These are phyloP conservation scores for Alviniconcha marisindica DNA, from an alignment of 1,140 invertebrate species.

Conservation along the genomic window DNA sequence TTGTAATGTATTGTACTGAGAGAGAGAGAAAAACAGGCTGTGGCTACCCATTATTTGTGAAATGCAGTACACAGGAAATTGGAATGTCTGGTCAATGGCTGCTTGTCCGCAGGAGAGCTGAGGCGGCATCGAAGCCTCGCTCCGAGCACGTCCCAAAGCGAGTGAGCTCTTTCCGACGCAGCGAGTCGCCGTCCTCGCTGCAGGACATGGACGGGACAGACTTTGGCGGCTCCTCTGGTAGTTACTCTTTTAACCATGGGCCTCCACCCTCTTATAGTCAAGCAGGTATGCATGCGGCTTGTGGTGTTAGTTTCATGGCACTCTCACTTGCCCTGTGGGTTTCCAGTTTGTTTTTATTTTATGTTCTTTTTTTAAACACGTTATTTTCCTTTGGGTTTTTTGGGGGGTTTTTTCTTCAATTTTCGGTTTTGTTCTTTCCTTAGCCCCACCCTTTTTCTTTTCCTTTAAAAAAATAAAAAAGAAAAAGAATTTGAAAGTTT, in stretches of 20 bases:
- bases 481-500: too few relatives aligned
- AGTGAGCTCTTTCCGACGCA: constrained; percentile 63
- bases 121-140: constrained; percentile 91
- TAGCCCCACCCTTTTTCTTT: too few relatives aligned
- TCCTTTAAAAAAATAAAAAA: too few relatives aligned
- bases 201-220: constrained; percentile 46
- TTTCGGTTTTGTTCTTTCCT: too few relatives aligned
- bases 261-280: constrained; percentile 50
- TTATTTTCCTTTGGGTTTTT: not conserved
- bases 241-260: constrained; percentile 61
- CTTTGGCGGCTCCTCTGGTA: constrained; percentile 57
- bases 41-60: too few relatives aligned
- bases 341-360: not conserved
- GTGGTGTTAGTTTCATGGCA: not conserved
- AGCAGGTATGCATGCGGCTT: constrained; percentile 46
- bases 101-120: constrained; percentile 85
- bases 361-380: not conserved
- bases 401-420: too few relatives aligned
- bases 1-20: too few relatives aligned
- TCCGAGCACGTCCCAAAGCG: constrained; percentile 93
- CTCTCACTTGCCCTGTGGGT: not conserved
- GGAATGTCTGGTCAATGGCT: too few relatives aligned
- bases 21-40: too few relatives aligned
- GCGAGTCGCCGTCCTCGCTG: constrained; percentile 58
- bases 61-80: too few relatives aligned